phyloP scores from a whole-genome alignment of 2,888 invertebrate genomes.

The Leptinotarsa haldemani region DNA sequence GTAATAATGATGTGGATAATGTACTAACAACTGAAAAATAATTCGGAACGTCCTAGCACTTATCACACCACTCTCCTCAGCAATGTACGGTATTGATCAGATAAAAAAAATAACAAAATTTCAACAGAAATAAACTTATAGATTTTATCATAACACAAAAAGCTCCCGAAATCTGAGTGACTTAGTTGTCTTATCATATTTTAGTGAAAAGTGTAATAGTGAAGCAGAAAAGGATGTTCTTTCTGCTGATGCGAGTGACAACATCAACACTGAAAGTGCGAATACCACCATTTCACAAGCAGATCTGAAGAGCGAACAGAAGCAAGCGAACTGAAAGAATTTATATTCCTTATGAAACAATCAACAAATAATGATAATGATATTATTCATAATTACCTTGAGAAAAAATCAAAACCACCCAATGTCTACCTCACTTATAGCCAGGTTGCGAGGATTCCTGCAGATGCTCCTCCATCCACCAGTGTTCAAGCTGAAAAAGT shows the following conservation, averaged over 20 bases:
- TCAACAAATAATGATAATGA: conserved; percentile 11
- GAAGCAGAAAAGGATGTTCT: conserved; percentile 6
- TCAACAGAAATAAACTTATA: no score
- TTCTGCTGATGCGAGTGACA: conserved; percentile 6
- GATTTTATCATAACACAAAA: no score
- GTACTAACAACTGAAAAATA: no score
- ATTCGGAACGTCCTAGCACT: no score
- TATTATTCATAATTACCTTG: neutral
- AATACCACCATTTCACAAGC: neutral
- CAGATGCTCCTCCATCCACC: conserved; percentile 3
- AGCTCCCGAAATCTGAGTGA: no score
- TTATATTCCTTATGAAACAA: conserved; percentile 1
- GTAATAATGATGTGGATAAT: no score
- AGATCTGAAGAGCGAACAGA: neutral
- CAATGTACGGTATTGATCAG: no score
- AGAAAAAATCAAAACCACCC: no score
- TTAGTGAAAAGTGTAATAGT: conserved; percentile 12
- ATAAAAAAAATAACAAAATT: no score
- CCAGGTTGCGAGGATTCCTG: conserved; percentile 10
- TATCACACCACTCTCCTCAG: no score
- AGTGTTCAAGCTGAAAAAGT: neutral
- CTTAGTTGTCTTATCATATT: neutral
- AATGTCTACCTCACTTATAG: neutral
- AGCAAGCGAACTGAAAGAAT: neutral
- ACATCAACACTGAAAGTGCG: neutral